Conservation (phyloP, 2,797 vertebrate genomes). For the Gymnothorax reevesii region DNA sequence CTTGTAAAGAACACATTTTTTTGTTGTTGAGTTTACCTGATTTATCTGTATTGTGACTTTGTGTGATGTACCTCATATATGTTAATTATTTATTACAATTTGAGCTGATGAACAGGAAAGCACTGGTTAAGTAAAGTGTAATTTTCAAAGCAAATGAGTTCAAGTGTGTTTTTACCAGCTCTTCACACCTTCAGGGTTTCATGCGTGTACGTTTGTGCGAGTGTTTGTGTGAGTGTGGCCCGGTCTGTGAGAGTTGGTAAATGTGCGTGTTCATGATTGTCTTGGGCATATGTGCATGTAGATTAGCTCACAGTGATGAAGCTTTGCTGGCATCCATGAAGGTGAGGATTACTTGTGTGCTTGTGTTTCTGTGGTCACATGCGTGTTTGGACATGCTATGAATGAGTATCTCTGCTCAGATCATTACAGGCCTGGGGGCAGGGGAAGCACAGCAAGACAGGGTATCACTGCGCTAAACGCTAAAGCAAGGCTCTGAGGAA, state of each 20-base stretch:
- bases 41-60: constrained; percentile 49
- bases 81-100: constrained; percentile 86
- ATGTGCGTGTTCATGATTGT: not conserved
- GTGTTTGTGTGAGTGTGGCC: not conserved
- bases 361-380: not conserved
- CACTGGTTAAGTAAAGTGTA: constrained; percentile 44
- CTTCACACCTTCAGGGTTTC: not conserved
- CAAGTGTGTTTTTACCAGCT: not conserved
- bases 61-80: constrained; percentile 75
- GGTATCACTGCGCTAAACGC: not conserved
- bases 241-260: not conserved
- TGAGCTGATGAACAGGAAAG: constrained; percentile 56
- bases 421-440: not conserved
- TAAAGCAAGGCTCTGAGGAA: not conserved
- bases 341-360: not conserved
- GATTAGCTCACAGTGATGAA: not conserved
- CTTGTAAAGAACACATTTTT: constrained; percentile 44
- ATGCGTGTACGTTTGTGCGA: not conserved
- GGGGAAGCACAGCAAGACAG: not conserved
- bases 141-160: constrained; percentile 20
- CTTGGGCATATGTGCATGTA: not conserved
- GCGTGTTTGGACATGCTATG: not conserved
- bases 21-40: constrained; percentile 71
- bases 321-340: not conserved
- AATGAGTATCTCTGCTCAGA: not conserved